Base-by-base conservation (phyloP, 2,113 vertebrate species). In the Chloebia gouldiae region DNA sequence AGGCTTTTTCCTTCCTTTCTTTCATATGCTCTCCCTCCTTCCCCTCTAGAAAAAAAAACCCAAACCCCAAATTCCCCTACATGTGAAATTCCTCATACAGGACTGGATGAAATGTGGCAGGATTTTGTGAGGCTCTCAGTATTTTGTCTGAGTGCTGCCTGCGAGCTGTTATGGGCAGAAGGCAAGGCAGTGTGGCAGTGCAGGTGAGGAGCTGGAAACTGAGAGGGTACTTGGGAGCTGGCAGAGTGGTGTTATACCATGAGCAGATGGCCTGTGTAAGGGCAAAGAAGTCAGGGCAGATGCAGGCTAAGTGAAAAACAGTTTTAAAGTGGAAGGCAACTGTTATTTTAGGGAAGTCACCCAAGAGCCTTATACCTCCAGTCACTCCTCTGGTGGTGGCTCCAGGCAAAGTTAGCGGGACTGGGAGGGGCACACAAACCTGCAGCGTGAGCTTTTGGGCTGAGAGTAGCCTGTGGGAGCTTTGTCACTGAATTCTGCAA, bases 1-100 rank as follows among this genome's bases (percentile, higher is more conserved):
- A 64, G 95, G 96, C 83, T 96, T 96, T 96, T 94, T 92, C 81
- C 90, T 98, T 97, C 94, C 96, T 97, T 95, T 91, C 86, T 69
- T 76, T 76, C 61, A 28, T 59, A 78, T 27, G 42, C 10, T 95
- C 44, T 90, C 40, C 31, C 95, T 93, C 60, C 78, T 94, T 88
- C 30, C 51, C 92, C 68, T 86, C 59, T 47, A 2, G n/a, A 76
- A 77, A 91, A 81, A n/a, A 51, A 11, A 0, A 9, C 6, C 7
- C 59, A 88, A 94, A 69, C 65, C 45, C 64, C n/a, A 65, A 77
- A 96, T 94, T 94, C 80, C 83, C 56, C 22, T n/a, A 81, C 88
- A 85, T 93, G 97, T 96, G 97, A 98, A 98, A 96, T 96, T 92
- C 97, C 95, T 92, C 83, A 88, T 72, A 81, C 10, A 18, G 68